phyloP scores from a whole-genome alignment of 2,113 vertebrate genomes.

The Solea senegalensis region DNA sequence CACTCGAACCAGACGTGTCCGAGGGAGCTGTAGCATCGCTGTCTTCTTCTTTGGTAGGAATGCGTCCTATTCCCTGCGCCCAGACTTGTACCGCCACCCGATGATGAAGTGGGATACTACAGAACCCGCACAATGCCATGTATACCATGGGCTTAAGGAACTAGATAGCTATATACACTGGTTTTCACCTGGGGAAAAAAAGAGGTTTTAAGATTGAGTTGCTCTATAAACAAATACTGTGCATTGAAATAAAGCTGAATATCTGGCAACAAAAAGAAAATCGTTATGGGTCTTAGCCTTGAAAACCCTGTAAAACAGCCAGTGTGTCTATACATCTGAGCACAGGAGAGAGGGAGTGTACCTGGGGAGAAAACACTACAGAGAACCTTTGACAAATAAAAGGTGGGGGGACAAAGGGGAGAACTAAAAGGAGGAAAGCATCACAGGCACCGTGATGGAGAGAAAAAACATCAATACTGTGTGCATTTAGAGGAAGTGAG shows the following conservation, averaged over 20 bases:
- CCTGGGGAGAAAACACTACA: conserved; percentile 71
- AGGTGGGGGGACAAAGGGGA: conserved; percentile 72
- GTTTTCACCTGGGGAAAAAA: too few species aligned
- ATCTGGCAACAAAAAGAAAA: conserved; percentile 27
- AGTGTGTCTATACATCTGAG: conserved; percentile 53
- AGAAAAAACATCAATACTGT: conserved; percentile 75
- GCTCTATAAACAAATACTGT: background rate
- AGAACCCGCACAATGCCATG: too few species aligned
- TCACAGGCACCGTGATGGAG: conserved; percentile 70
- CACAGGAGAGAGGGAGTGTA: conserved; percentile 47
- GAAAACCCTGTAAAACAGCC: conserved; percentile 33
- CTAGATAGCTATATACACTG: too few species aligned
- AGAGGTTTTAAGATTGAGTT: background rate
- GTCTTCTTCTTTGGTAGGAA: too few species aligned
- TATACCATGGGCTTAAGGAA: too few species aligned
- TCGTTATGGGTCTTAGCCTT: conserved; percentile 32
- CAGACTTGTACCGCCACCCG: too few species aligned
- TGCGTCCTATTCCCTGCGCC: too few species aligned
- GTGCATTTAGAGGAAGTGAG: conserved; percentile 70
- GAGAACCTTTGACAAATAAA: conserved; percentile 76
- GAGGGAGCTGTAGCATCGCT: too few species aligned
- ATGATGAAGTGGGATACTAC: too few species aligned
- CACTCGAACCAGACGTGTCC: too few species aligned
- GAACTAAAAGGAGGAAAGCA: conserved; percentile 72
- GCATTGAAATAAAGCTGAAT: conserved; percentile 14